phyloP scores from a whole-genome alignment of 2,113 vertebrate genomes.

The Festucalex cinctus region DNA sequence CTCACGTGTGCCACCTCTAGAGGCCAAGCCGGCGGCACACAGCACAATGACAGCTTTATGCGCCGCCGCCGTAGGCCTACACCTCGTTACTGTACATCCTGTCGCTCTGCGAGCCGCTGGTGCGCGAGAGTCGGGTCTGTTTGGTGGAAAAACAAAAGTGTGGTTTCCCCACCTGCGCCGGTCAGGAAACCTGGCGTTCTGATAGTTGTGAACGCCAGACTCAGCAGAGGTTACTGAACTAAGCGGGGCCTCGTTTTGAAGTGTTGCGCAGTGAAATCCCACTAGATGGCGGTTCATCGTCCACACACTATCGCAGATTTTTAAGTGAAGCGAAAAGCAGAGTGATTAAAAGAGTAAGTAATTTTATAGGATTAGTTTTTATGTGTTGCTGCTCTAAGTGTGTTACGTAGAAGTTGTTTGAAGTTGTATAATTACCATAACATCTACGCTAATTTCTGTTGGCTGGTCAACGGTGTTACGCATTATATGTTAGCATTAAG shows the following conservation, averaged over 20 bases:
- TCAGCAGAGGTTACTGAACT: too few species aligned
- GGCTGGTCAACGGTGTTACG: too few species aligned
- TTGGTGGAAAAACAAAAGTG: slow-evolving; percentile 11
- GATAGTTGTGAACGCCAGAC: background rate
- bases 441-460: too few species aligned
- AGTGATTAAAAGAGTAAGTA: too few species aligned
- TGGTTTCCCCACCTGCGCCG: slow-evolving; percentile 3
- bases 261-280: background rate
- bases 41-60: slow-evolving; percentile 60
- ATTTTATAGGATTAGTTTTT: too few species aligned
- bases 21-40: slow-evolving; percentile 28
- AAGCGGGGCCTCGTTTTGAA: background rate
- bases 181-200: slow-evolving; percentile 3
- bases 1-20: slow-evolving; percentile 46
- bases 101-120: slow-evolving; percentile 10
- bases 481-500: too few species aligned
- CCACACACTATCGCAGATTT: too few species aligned
- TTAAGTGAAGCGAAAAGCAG: too few species aligned
- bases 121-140: slow-evolving; percentile 2
- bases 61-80: slow-evolving; percentile 18
- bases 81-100: slow-evolving; percentile 22
- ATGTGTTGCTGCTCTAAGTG: too few species aligned
- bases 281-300: too few species aligned
- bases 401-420: too few species aligned
- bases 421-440: too few species aligned